These are phyloP conservation scores for Morus bassanus DNA, from an alignment of 2,797 vertebrate genomes.

Conservation along the genomic window DNA sequence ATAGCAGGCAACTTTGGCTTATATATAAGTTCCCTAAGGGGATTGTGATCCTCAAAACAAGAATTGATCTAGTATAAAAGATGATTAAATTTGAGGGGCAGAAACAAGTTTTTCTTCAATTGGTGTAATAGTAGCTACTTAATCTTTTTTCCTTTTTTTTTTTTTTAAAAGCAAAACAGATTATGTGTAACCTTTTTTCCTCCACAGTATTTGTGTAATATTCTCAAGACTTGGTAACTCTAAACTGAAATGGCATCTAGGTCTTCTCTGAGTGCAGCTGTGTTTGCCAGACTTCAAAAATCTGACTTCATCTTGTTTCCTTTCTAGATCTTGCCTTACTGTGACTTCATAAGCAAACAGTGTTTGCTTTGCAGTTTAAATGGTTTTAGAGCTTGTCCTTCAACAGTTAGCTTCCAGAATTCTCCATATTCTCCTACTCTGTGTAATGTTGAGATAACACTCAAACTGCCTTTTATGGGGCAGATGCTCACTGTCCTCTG, in stretches of 20 bases:
- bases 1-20: background rate
- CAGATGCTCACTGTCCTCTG: background rate
- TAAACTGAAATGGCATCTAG: background rate
- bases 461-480: background rate
- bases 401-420: background rate
- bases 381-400: background rate
- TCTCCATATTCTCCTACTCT: background rate
- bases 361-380: background rate
- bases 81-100: background rate
- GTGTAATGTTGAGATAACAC: background rate
- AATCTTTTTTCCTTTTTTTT: rapidly evolving
- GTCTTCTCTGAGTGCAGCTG: background rate
- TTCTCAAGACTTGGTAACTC: background rate
- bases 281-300: background rate
- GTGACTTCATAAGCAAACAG: background rate
- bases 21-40: background rate
- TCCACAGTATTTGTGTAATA: background rate
- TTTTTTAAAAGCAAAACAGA: background rate
- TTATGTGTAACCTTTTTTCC: background rate
- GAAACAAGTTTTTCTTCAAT: background rate
- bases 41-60: background rate
- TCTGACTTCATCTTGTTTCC: background rate
- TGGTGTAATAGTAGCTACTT: background rate
- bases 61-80: background rate
- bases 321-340: background rate